Percentiles rank a stretch among this genome's conserved stretches.
These are phyloP conservation scores for Nephrotoma flavescens DNA, from an alignment of 2,888 invertebrate species.

Conservation along the genomic window DNA sequence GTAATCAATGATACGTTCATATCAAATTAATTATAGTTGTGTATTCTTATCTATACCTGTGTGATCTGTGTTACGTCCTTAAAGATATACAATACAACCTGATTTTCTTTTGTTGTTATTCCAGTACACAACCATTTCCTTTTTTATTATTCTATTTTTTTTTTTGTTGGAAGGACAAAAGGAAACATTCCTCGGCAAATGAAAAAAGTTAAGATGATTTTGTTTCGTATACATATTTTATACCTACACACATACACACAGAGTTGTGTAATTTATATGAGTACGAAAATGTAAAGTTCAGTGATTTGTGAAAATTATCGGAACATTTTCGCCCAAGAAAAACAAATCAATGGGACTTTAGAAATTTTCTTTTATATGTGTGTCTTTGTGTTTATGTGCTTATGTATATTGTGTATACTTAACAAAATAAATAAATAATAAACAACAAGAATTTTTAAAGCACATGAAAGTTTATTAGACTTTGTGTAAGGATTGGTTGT, in stretches of 20 bases:
- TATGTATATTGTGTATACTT: not conserved
- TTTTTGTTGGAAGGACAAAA: not conserved
- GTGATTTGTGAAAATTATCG: not conserved
- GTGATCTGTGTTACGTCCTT: not conserved
- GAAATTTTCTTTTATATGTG: not conserved
- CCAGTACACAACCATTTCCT: not conserved
- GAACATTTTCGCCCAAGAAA: not conserved
- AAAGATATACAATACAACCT: not conserved
- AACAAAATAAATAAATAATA: not conserved
- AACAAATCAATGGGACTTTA: not conserved
- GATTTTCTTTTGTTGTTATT: not conserved
- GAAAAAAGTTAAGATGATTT: not conserved
- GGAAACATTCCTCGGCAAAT: not conserved
- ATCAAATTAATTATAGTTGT: not conserved
- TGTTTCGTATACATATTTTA: too few relatives aligned
- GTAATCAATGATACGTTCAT: not conserved
- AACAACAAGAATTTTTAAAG: not conserved
- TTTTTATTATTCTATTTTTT: not conserved
- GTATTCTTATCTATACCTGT: not conserved
- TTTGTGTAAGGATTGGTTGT: not conserved
- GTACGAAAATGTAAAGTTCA: not conserved
- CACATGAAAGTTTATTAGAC: not conserved
- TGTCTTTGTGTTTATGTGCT: too few relatives aligned
- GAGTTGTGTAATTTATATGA: not conserved
- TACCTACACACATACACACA: not conserved